Evolutionary conservation across 2,888 invertebrate species (phyloP).

Genomic region (Ophraella communa): DNA sequence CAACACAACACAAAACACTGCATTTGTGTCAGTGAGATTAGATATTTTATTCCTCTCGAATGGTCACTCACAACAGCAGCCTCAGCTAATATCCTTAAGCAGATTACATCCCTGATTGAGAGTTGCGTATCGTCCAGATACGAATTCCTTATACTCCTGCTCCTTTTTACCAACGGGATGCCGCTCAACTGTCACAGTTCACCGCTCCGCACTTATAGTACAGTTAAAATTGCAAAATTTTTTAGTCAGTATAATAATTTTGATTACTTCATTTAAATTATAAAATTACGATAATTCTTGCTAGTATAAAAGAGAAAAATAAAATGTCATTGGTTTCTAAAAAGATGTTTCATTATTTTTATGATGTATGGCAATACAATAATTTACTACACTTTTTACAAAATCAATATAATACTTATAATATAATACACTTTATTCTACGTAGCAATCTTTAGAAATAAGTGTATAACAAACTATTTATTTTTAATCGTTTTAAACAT

Average conservation of each 20-base stretch:
- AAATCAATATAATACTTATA: too few relatives aligned
- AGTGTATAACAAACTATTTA: too few relatives aligned
- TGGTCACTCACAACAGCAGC: constrained; percentile 55
- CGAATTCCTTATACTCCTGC: constrained; percentile 41
- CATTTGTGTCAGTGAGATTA: constrained; percentile 50
- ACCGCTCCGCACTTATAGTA: constrained; percentile 35
- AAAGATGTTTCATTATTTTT: too few relatives aligned
- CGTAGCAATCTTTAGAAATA: too few relatives aligned
- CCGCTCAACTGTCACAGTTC: constrained; percentile 46
- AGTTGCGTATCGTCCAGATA: constrained; percentile 38
- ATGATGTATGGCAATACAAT: too few relatives aligned
- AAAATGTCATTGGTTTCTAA: too few relatives aligned
- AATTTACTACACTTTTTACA: too few relatives aligned
- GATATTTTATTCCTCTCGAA: constrained; percentile 56
- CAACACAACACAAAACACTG: constrained; percentile 32
- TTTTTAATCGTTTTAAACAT: too few relatives aligned
- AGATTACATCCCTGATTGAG: constrained; percentile 55
- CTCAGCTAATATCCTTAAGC: constrained; percentile 58
- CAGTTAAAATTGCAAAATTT: constrained; percentile 35
- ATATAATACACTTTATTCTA: too few relatives aligned
- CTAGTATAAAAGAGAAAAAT: too few relatives aligned
- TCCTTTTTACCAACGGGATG: constrained; percentile 45
- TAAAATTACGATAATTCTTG: too few relatives aligned
- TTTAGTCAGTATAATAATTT: not conserved
- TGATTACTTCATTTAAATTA: too few relatives aligned